Evolutionary conservation across 2,797 vertebrate species (phyloP).

Genomic region (Leucoraja ocellata): DNA sequence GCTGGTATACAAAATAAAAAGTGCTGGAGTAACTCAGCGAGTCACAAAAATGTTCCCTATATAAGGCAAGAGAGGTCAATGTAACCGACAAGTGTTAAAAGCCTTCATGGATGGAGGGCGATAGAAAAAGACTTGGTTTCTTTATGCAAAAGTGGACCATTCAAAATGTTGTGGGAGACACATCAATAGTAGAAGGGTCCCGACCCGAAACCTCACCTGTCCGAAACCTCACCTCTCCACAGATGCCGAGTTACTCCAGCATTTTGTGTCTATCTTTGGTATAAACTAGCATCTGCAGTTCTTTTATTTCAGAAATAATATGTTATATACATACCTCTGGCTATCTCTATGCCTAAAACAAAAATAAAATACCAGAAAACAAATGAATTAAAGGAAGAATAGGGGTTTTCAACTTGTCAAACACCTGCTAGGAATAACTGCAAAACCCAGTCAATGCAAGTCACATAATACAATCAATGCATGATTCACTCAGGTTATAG

Average conservation of each 20-base stretch:
- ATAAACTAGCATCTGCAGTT: too few relatives aligned
- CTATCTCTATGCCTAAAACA: neutral
- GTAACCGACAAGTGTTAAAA: neutral
- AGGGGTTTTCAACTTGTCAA: neutral
- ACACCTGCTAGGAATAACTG: neutral
- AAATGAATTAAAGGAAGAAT: neutral
- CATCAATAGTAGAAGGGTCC: neutral
- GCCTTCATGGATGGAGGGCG: neutral
- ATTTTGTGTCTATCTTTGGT: too few relatives aligned
- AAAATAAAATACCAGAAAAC: neutral
- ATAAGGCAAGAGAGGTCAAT: neutral
- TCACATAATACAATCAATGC: neutral
- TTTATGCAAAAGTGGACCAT: neutral
- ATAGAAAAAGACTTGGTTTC: neutral
- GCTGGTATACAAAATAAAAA: too few relatives aligned
- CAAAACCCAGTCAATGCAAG: neutral
- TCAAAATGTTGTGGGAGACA: neutral
- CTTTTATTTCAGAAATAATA: neutral
- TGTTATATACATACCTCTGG: neutral
- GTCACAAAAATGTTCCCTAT: neutral
- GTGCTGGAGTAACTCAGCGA: neutral
- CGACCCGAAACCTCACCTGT: too few relatives aligned
- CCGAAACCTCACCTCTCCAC: too few relatives aligned
- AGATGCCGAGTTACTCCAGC: too few relatives aligned
- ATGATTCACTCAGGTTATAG: neutral